Evolutionary conservation across 2,113 vertebrate genomes (phyloP).

Genomic region (Indri indri): DNA sequence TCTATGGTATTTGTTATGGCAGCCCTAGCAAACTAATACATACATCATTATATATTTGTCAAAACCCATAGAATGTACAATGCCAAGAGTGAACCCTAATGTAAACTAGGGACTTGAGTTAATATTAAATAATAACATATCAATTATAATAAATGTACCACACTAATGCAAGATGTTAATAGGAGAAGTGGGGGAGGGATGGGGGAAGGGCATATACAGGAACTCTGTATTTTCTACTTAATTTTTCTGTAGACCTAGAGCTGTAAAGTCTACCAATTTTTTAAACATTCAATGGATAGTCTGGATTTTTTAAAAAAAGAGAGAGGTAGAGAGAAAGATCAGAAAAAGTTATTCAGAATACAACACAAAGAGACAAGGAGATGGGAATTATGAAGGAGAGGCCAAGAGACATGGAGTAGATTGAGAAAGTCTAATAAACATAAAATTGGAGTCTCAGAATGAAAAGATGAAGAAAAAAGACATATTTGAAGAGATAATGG

Average conservation of each 20-base stretch:
- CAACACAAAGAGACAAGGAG: neutral
- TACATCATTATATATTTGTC: neutral
- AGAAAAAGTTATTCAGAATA: neutral
- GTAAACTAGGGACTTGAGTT: neutral
- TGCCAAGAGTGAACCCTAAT: neutral
- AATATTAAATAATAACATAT: neutral
- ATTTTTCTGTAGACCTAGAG: constrained; percentile 3
- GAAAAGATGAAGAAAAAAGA: neutral
- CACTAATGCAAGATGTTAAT: neutral
- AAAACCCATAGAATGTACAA: neutral
- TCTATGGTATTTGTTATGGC: neutral
- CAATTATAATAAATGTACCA: neutral
- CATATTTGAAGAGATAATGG: neutral
- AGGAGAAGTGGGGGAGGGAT: neutral
- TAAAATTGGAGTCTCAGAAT: neutral
- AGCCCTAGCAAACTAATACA: neutral
- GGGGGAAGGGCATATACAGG: neutral
- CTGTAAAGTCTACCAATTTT: neutral
- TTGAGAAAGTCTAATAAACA: neutral
- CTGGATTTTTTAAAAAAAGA: neutral
- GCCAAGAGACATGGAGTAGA: neutral
- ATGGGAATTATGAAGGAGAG: neutral
- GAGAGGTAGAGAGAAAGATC: neutral
- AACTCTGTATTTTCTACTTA: neutral
- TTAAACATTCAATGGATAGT: neutral